Evolutionary conservation across 2,113 vertebrate genomes (phyloP), one percentile per base, ranked within the genome.

Genomic region (Archilochus colubris): DNA sequence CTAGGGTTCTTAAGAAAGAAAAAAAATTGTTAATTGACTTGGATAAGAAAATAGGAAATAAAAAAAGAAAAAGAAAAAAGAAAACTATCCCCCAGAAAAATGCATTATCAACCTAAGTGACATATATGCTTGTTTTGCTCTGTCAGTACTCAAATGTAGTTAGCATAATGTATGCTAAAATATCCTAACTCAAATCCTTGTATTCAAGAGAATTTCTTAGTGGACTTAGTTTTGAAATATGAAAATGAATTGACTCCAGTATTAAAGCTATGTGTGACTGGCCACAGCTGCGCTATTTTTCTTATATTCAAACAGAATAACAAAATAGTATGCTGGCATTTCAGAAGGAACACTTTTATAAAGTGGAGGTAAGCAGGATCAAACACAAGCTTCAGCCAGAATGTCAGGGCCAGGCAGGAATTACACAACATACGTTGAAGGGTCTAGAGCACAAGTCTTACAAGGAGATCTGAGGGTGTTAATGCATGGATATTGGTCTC

Each of bases 401-500:
- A 63, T 6, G 8, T 38, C 30, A 68, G 1, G 72, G 9, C 3
- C n/a, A 92, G 48, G 7, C 43, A 80, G 36, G 48, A 89, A 80
- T 50, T 63, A 28, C 4, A 3, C 4, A 50, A 25, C 38, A 58
- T 5, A 22, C 23, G 21, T 11, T 25, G 43, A 63, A 54, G 7
- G 1, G 7, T 48, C 8, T 38, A 68, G n/a, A 86, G 36, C 7
- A 19, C 10, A 74, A 57, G n/a, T 48, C 18, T 73, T 31, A 4
- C 14, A 8, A 14, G 7, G 6, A 57, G 14, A 1, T 0, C 22
- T 64, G 17, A 84, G 4, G 50, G 14, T 7, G n/a, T 23, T 23
- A 43, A 1, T 0, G 0, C 14, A 19, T 23, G 8, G 5, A 3
- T 9, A 12, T 51, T 1, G 3, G 5, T 61, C 36, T 43, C 11